Conservation (phyloP, 2,797 vertebrate genomes). For the Megaceryle alcyon region DNA sequence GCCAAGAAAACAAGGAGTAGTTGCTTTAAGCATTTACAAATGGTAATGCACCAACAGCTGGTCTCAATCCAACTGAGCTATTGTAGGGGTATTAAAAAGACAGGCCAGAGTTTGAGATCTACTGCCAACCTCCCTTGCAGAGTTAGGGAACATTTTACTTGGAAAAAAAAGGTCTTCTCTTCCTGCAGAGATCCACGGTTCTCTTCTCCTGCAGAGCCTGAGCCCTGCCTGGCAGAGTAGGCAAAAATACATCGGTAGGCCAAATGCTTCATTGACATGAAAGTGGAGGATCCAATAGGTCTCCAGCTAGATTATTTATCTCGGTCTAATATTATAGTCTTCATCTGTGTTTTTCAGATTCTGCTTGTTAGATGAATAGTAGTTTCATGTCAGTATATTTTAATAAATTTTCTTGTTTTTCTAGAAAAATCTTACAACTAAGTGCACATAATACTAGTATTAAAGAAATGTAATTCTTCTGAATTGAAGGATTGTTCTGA, state of each 20-base stretch:
- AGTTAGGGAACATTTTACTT: constrained; percentile 83
- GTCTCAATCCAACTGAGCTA: constrained; percentile 82
- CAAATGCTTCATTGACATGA: constrained; percentile 75
- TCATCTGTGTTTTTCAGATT: constrained; percentile 11
- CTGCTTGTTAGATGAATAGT: neutral
- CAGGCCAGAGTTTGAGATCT: constrained; percentile 82
- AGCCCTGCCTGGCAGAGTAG: constrained; percentile 76
- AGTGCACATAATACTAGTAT: neutral
- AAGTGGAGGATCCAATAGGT: constrained; percentile 65
- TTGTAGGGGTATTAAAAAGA: constrained; percentile 85
- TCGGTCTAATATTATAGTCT: constrained; percentile 6
- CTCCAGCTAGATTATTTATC: constrained; percentile 58
- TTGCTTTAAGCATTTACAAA: constrained; percentile 86
- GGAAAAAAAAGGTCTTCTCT: constrained; percentile 79
- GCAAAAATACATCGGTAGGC: constrained; percentile 65
- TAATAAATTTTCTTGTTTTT: neutral
- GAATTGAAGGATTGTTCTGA: neutral
- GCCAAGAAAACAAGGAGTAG: constrained; percentile 85
- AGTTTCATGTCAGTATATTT: neutral
- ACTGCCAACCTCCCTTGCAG: constrained; percentile 82
- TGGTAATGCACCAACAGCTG: constrained; percentile 85
- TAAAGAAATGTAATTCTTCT: neutral
- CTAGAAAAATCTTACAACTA: neutral
- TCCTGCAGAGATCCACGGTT: constrained; percentile 76
- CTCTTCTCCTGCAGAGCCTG: constrained; percentile 74